These are phyloP conservation scores for Heteromormyrus szaboi DNA, from an alignment of 2,797 vertebrate species.

Conservation along the genomic window DNA sequence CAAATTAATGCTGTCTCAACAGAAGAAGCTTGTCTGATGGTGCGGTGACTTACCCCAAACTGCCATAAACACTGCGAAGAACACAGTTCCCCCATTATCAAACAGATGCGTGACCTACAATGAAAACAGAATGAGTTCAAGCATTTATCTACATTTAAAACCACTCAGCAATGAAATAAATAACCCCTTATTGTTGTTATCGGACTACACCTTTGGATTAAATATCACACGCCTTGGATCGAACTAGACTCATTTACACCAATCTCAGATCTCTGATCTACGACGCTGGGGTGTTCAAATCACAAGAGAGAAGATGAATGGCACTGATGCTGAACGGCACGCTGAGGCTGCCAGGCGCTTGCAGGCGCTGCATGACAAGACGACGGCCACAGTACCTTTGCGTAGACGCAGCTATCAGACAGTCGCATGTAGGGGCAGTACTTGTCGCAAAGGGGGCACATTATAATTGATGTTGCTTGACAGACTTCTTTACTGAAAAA, in stretches of 20 bases:
- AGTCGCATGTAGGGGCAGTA: conserved; percentile 86
- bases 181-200: not conserved
- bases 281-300: not conserved
- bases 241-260: not conserved
- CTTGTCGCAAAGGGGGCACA: conserved; percentile 91
- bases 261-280: not conserved
- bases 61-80: conserved; percentile 94
- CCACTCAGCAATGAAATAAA: not conserved
- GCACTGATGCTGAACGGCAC: not conserved
- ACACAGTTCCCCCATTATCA: conserved; percentile 88
- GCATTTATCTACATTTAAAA: not conserved
- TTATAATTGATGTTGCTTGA: conserved; percentile 81
- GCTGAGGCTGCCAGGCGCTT: not conserved
- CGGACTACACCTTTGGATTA: not conserved
- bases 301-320: not conserved
- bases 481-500: conserved; percentile 91
- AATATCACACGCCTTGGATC: not conserved
- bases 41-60: conserved; percentile 79
- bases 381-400: conserved; percentile 69
- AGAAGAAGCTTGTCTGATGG: not conserved
- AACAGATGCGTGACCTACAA: conserved; percentile 86
- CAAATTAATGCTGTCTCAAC: not conserved
- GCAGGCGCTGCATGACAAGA: not conserved
- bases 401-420: conserved; percentile 88
- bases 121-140: not conserved